These are phyloP conservation scores for Ahaetulla prasina DNA, from an alignment of 2,113 vertebrate species.

Conservation along the genomic window DNA sequence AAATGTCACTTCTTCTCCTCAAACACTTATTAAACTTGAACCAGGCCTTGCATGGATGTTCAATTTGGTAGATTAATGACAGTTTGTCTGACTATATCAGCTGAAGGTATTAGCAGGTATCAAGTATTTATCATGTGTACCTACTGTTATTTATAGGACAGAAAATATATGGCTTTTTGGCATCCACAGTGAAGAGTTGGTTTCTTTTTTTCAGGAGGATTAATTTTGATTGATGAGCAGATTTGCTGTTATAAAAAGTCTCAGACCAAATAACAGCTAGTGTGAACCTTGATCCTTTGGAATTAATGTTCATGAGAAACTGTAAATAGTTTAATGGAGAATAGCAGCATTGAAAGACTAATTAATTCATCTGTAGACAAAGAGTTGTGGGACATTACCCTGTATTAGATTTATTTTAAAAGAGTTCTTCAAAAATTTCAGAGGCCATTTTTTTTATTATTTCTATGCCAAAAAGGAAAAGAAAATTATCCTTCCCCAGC, in stretches of 20 bases:
- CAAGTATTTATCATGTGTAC: conserved; percentile 7
- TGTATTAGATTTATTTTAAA: conserved; percentile 20
- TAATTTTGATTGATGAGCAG: background rate
- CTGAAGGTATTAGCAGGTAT: background rate
- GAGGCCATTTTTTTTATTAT: conserved; percentile 36
- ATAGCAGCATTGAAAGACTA: conserved; percentile 9
- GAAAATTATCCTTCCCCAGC: background rate
- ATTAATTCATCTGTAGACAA: conserved; percentile 16
- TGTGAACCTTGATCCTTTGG: conserved; percentile 1
- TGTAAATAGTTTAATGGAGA: background rate
- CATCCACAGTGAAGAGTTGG: background rate
- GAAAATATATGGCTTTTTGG: conserved; percentile 2
- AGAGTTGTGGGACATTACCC: background rate
- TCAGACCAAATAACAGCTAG: background rate
- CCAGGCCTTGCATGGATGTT: background rate
- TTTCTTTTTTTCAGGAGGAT: background rate
- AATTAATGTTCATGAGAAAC: background rate
- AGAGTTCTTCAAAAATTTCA: conserved; percentile 27
- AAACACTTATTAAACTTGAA: background rate
- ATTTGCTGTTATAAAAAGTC: background rate
- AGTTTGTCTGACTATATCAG: background rate
- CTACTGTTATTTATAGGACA: conserved; percentile 11
- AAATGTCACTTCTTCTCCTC: background rate
- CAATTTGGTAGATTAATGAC: background rate
- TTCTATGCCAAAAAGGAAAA: background rate